phyloP scores from a whole-genome alignment of 1,140 invertebrate genomes.

The Zaprionus taronus region DNA sequence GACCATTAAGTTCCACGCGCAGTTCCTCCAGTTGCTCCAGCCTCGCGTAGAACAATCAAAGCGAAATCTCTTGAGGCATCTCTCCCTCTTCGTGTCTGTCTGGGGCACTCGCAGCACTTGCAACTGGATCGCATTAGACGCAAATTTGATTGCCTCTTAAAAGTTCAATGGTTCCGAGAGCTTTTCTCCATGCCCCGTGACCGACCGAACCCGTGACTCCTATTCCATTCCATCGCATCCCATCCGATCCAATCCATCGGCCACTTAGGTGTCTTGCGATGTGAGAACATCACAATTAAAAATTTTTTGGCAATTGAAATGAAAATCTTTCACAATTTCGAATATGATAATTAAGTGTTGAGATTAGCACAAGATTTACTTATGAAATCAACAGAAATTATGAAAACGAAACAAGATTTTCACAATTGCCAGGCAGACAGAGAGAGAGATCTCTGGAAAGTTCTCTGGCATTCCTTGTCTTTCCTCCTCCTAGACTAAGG shows the following conservation, averaged over 20 bases:
- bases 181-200: conserved; percentile 42
- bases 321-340: conserved; percentile 57
- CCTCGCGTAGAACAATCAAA: conserved; percentile 56
- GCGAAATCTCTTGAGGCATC: conserved; percentile 38
- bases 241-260: not conserved
- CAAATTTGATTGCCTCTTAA: conserved; percentile 77
- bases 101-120: conserved; percentile 25
- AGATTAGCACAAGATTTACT: conserved; percentile 19
- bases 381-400: conserved; percentile 2
- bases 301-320: conserved; percentile 58
- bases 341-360: conserved; percentile 27
- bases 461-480: not conserved
- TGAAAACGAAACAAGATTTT: not conserved
- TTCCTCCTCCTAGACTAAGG: not conserved
- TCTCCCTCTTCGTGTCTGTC: not conserved
- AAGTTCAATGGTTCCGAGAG: conserved; percentile 72
- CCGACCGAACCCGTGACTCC: not conserved
- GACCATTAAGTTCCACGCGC: conserved; percentile 69
- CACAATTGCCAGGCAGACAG: not conserved
- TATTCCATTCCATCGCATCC: not conserved
- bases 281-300: conserved; percentile 69
- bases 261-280: conserved; percentile 30
- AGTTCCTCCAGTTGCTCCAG: conserved; percentile 26
- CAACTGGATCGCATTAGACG: conserved; percentile 52
- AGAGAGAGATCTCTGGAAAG: not conserved